Evolutionary conservation across 2,113 vertebrate species (phyloP).

Genomic region (Tragulus kanchil): DNA sequence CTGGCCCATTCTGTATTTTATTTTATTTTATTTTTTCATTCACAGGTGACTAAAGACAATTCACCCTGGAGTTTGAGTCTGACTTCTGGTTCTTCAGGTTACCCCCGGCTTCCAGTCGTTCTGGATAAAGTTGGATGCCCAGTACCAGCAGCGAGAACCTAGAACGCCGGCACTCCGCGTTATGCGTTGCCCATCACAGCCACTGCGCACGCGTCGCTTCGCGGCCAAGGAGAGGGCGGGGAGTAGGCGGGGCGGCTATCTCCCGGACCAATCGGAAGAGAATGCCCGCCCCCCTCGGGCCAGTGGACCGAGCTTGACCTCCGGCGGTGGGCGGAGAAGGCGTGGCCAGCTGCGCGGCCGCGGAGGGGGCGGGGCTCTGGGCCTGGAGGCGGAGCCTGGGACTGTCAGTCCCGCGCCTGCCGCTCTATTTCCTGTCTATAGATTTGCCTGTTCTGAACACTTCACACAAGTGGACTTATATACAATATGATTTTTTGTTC

Average conservation of each 20-base stretch:
- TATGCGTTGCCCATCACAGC: not conserved
- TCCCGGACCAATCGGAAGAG: slow-evolving; percentile 67
- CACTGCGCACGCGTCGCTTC: slow-evolving; percentile 66
- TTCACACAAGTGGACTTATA: slow-evolving; percentile 4
- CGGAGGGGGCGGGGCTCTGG: slow-evolving; percentile 60
- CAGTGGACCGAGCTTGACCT: slow-evolving; percentile 81
- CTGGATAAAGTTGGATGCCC: rapidly evolving
- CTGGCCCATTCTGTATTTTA: not conserved
- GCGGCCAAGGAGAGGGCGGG: slow-evolving; percentile 29
- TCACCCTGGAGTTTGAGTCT: not conserved
- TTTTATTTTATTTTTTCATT: not conserved
- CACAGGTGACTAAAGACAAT: not conserved
- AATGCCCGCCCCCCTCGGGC: slow-evolving; percentile 46
- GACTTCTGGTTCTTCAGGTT: not conserved
- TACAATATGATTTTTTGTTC: not conserved
- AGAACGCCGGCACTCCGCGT: rapidly evolving
- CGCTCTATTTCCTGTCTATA: not conserved
- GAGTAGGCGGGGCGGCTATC: slow-evolving; percentile 29
- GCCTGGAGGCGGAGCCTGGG: slow-evolving; percentile 66
- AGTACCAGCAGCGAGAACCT: rapidly evolving
- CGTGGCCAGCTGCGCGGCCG: slow-evolving; percentile 47
- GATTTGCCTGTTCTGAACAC: not conserved
- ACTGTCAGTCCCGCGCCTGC: slow-evolving; percentile 76
- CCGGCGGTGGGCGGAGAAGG: slow-evolving; percentile 72
- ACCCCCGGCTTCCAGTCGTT: not conserved